Conservation (phyloP, 2,888 invertebrate genomes). For the Cryptocephalus primarius region DNA sequence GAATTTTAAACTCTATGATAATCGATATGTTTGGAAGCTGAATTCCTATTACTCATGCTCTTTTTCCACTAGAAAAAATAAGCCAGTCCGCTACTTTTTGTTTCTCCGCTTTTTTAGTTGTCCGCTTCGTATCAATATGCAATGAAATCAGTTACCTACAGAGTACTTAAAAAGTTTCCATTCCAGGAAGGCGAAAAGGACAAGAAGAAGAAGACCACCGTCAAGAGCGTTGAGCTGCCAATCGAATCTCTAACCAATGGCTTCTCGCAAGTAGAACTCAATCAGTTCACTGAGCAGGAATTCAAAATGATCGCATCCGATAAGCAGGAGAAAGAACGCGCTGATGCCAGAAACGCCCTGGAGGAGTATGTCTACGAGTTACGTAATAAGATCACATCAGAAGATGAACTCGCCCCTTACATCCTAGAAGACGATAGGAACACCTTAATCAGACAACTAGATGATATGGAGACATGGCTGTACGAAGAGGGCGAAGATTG, state of each 20-base stretch:
- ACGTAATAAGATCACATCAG: constrained; percentile 61
- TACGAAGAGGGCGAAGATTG: constrained; percentile 96
- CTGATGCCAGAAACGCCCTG: constrained; percentile 91
- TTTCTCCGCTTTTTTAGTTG: too few relatives aligned
- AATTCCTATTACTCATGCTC: too few relatives aligned
- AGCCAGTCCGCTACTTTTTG: too few relatives aligned
- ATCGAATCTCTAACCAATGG: constrained; percentile 69
- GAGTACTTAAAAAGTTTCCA: not conserved
- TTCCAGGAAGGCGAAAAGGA: constrained; percentile 50
- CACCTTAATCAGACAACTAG: constrained; percentile 54
- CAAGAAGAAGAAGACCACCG: constrained; percentile 63
- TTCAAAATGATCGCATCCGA: constrained; percentile 54
- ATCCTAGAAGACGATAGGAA: constrained; percentile 60
- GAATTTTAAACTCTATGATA: too few relatives aligned
- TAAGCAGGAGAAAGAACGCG: constrained; percentile 85
- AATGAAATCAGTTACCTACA: too few relatives aligned
- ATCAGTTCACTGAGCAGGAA: constrained; percentile 59
- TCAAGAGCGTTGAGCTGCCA: constrained; percentile 75
- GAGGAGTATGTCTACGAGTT: constrained; percentile 98
- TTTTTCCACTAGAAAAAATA: too few relatives aligned
- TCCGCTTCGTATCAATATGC: too few relatives aligned
- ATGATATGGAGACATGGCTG: constrained; percentile 89
- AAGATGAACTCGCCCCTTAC: constrained; percentile 61
- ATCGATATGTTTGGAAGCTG: too few relatives aligned
- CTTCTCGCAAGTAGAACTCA: constrained; percentile 58